Evolutionary conservation across 1,140 invertebrate species (phyloP).

Genomic region (Mactra quadrangularis): DNA sequence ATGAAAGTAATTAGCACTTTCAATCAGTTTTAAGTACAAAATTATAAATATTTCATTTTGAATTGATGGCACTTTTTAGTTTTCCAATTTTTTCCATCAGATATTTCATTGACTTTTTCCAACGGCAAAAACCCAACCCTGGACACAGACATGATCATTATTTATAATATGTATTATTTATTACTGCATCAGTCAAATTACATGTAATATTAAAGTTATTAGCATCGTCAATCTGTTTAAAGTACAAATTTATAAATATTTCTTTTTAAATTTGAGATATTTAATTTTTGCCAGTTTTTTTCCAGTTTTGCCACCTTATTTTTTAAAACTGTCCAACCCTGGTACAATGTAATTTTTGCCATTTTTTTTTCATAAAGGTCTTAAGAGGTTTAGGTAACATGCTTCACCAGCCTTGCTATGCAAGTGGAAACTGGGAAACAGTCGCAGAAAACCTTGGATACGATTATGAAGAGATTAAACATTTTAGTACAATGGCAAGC

Average conservation of each 20-base stretch:
- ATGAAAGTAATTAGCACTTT: too few species aligned
- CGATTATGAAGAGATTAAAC: constrained; percentile 24
- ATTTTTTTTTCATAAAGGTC: constrained; percentile 10
- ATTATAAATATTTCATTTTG: too few species aligned
- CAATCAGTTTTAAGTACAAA: too few species aligned
- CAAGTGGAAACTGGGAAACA: constrained; percentile 49
- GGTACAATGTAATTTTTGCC: background rate
- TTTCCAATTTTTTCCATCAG: too few species aligned
- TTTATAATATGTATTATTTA: too few species aligned
- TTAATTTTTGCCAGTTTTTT: too few species aligned
- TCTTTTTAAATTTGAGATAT: background rate
- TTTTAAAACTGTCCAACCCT: background rate
- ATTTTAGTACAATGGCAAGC: constrained; percentile 19
- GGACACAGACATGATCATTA: too few species aligned
- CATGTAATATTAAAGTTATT: too few species aligned
- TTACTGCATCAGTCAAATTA: too few species aligned
- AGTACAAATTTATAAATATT: background rate
- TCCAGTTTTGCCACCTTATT: background rate
- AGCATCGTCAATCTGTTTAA: background rate
- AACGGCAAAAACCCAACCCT: too few species aligned
- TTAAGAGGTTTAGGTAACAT: constrained; percentile 24
- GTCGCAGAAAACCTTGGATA: constrained; percentile 52
- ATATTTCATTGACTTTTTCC: too few species aligned
- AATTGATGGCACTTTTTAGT: too few species aligned
- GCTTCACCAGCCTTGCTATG: constrained; percentile 19